Evolutionary conservation across 1,140 invertebrate genomes (phyloP), one percentile per base, ranked within the genome.

Genomic region (Euwallacea similis): DNA sequence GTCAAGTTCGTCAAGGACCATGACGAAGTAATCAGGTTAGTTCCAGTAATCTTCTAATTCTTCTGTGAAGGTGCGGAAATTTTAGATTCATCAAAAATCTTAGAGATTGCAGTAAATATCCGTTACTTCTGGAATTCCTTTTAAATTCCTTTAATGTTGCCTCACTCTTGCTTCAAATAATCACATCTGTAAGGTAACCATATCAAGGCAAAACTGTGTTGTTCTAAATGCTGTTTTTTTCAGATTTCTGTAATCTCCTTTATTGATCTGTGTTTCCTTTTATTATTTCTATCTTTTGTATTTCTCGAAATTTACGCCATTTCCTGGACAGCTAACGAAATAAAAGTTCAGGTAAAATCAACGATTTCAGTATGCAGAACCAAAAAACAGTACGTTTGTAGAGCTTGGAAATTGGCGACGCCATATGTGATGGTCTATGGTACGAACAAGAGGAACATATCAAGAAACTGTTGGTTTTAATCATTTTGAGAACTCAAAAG

Each of bases 71-170:
- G 13, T 6, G 6, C 46, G 9, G 6, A 50, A 0, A 50, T 56
- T 56, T 56, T 16, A 56, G 54, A 56, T 56, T 56, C 16, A 16
- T 56, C 11, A 11, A 56, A 13, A 56, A 16, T 16, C 54, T 56
- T 2, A 56, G 7, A 2, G 11, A 56, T 9, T 13, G 2, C 8
- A 16, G 8, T 6, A 56, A 16, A 16, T 56, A 13, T 8, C 11
- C 15, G 15, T 13, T 56, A 8, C 16, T 56, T n/a, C 54, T 56
- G 16, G 54, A 56, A 8, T 56, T 56, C 16, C 16, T n/a, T 56
- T 8, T 56, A 2, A n/a, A 56, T 9, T 56, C 54, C 11, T 16
- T 56, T 8, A 56, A n/a, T 13, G 2, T 16, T 56, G 54, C 54
- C 8, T 4, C 54, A 56, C 2, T 56, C 8, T 56, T 56, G 16